phyloP scores from a whole-genome alignment of 1,140 invertebrate species.

The Danaus plexippus region DNA sequence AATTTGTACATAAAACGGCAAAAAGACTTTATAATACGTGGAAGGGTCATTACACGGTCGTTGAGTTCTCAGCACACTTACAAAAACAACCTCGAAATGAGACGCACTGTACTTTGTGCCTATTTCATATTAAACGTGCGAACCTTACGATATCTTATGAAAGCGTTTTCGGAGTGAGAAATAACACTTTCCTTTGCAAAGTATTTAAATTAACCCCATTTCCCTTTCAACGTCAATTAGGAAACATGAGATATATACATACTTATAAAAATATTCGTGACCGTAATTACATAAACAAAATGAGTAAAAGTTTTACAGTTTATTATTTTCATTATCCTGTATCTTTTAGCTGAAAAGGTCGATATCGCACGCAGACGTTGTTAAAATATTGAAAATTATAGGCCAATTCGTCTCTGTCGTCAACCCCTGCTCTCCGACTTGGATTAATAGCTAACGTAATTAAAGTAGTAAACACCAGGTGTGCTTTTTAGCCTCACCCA shows the following conservation, averaged over 20 bases:
- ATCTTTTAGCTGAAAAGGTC: too few relatives aligned
- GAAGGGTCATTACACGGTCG: slow-evolving; percentile 60
- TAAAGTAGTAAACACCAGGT: slow-evolving; percentile 58
- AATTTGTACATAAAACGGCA: slow-evolving; percentile 57
- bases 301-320: too few relatives aligned
- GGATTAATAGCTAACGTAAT: slow-evolving; percentile 56
- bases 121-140: slow-evolving; percentile 23
- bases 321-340: too few relatives aligned
- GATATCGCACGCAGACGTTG: slow-evolving; percentile 10
- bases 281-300: too few relatives aligned
- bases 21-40: slow-evolving; percentile 64
- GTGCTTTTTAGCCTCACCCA: slow-evolving; percentile 33
- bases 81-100: slow-evolving; percentile 52
- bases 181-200: too few relatives aligned
- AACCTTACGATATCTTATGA: slow-evolving; percentile 15
- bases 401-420: slow-evolving; percentile 50
- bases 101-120: slow-evolving; percentile 29
- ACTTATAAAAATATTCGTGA: too few relatives aligned
- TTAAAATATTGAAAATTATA: slow-evolving; percentile 41
- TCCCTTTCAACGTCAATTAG: too few relatives aligned
- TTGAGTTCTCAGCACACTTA: slow-evolving; percentile 51
- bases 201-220: too few relatives aligned
- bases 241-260: too few relatives aligned
- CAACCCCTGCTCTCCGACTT: slow-evolving; percentile 45
- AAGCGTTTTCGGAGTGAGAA: slow-evolving; percentile 10